Evolutionary conservation across 2,113 vertebrate species (phyloP), one percentile per base, ranked within the genome.

Genomic region (Chamaea fasciata): DNA sequence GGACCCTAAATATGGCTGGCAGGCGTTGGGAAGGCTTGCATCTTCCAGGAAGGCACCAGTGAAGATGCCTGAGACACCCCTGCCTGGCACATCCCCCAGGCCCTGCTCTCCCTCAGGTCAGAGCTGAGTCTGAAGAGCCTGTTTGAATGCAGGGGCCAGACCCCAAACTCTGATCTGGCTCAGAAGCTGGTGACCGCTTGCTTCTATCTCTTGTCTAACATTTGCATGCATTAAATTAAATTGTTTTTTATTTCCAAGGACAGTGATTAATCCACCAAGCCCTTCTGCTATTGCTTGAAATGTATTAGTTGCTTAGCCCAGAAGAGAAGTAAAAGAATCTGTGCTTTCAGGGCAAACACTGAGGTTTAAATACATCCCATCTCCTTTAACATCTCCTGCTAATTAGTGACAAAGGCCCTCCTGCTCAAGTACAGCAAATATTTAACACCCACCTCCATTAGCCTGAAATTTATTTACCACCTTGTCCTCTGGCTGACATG

Each of bases 391-490:
- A 88, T 80, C 87, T 94, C 77, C 75, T 3, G 3, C 87, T 96
- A 97, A 97, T 97, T 96, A 97, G 94, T 37, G 80, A 96, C 91
- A 96, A 95, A 95, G 78, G 80, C 68, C 47, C 82, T 93, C 55
- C 77, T 95, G 89, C 87, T 96, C 63, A 92, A 96, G 89, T 76
- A 89, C n/a, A 91, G 96, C 92, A 97, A 97, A 98, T 96, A 96
- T 95, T 97, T 95, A 95, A 97, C 90, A 94, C 50, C 49, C 78
- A 94, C 59, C 27, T 83, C 41, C 33, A 91, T 92, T 96, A 97
- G 79, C 71, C 60, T 80, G 77, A 94, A 94, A 94, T 95, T 94
- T 75, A 83, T 91, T 96, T 94, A 89, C 82, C 91, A 79, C 73
- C 56, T 89, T 93, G 93, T 83, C 90, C 63, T 80, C 73, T 87